Evolutionary conservation across 2,113 vertebrate species (phyloP).

Genomic region (Otolemur garnettii): DNA sequence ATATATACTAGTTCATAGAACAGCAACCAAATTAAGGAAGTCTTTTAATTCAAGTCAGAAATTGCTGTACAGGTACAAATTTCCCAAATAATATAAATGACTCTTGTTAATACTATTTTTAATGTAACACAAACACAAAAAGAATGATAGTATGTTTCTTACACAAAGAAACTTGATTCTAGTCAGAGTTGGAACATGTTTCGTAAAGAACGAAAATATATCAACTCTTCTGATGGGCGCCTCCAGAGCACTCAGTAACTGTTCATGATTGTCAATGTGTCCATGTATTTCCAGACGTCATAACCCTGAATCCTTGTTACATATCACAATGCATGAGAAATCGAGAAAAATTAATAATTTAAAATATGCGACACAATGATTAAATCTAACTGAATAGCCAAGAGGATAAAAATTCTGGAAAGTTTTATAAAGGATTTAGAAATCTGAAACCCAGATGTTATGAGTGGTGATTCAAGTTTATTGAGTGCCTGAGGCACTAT

Average conservation of each 20-base stretch:
- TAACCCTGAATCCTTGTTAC: neutral
- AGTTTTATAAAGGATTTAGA: neutral
- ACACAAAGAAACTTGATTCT: neutral
- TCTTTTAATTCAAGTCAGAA: neutral
- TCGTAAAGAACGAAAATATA: neutral
- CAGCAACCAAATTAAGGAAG: neutral
- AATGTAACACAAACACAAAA: neutral
- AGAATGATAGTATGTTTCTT: neutral
- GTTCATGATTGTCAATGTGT: neutral
- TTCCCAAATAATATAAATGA: neutral
- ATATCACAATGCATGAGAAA: neutral
- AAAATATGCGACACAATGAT: neutral
- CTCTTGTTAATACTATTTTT: neutral
- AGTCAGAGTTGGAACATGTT: neutral
- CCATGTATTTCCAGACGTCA: neutral
- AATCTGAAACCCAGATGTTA: slow-evolving; percentile 63
- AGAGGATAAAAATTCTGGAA: slow-evolving; percentile 48
- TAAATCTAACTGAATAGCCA: slow-evolving; percentile 4
- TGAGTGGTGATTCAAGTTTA: slow-evolving; percentile 34
- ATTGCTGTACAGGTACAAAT: neutral
- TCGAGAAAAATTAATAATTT: neutral
- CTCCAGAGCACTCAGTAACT: neutral
- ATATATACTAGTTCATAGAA: neutral
- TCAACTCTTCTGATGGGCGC: neutral
- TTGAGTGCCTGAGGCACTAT: neutral